These are phyloP conservation scores for Lordiphosa clarofinis DNA, from an alignment of 1,140 invertebrate species.

Conservation along the genomic window DNA sequence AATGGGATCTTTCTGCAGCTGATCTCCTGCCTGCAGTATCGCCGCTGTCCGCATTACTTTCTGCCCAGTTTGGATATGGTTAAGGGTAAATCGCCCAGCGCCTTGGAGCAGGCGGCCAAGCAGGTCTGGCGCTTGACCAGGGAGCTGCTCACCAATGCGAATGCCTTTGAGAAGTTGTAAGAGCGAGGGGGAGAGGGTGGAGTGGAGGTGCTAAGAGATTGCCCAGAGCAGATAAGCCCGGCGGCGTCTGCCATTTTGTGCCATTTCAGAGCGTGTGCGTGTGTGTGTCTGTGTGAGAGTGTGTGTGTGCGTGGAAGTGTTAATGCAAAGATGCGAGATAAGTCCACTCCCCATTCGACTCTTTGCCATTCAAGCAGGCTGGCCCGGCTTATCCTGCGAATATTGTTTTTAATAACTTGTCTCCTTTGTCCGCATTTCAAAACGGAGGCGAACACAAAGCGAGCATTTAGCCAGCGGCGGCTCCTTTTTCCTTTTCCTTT, in stretches of 20 bases:
- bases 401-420: slow-evolving; percentile 76
- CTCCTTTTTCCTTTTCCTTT: slow-evolving; percentile 29
- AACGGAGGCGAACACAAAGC: slow-evolving; percentile 27
- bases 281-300: slow-evolving; percentile 4
- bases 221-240: slow-evolving; percentile 35
- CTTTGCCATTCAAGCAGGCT: slow-evolving; percentile 27
- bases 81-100: slow-evolving; percentile 91
- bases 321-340: slow-evolving; percentile 72
- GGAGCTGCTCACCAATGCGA: slow-evolving; percentile 92
- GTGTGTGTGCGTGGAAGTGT: slow-evolving; percentile 46
- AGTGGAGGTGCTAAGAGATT: slow-evolving; percentile 33
- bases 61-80: slow-evolving; percentile 92
- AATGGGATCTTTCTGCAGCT: slow-evolving; percentile 96
- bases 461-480: slow-evolving; percentile 57
- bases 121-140: slow-evolving; percentile 95
- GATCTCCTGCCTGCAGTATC: slow-evolving; percentile 96
- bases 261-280: slow-evolving; percentile 3
- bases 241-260: slow-evolving; percentile 55
- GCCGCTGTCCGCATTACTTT: slow-evolving; percentile 95
- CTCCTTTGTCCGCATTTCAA: slow-evolving; percentile 21
- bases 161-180: slow-evolving; percentile 94
- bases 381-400: slow-evolving; percentile 59
- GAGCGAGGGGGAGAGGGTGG: slow-evolving; percentile 1
- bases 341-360: slow-evolving; percentile 59
- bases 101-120: slow-evolving; percentile 94